phyloP scores from a whole-genome alignment of 2,113 vertebrate genomes.

The Pantherophis guttatus region DNA sequence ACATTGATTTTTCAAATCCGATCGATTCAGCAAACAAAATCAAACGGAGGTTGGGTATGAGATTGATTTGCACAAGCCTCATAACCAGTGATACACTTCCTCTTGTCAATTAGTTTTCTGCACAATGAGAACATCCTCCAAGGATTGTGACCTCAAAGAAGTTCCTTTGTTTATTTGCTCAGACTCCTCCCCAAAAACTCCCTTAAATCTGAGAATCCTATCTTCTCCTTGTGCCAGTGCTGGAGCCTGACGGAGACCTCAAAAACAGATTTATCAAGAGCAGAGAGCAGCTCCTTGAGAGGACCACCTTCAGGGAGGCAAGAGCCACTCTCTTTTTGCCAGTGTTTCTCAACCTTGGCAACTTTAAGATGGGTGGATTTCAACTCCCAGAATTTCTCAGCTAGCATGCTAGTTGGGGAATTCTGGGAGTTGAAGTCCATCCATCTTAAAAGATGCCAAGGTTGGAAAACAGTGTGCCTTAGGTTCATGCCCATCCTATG shows the following conservation, averaged over 20 bases:
- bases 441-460: neutral
- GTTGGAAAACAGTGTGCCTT: neutral
- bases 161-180: neutral
- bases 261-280: neutral
- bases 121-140: neutral
- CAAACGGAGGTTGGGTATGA: neutral
- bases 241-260: neutral
- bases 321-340: neutral
- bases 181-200: neutral
- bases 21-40: neutral
- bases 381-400: neutral
- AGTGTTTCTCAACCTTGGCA: neutral
- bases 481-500: neutral
- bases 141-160: neutral
- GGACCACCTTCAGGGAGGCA: neutral
- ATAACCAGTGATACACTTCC: neutral
- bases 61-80: neutral
- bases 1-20: neutral
- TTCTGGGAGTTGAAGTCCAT: neutral
- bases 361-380: neutral
- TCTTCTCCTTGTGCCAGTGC: neutral
- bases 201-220: neutral
- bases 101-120: neutral
- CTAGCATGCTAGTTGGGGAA: neutral
- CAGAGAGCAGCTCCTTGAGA: neutral